Conservation (phyloP, 2,113 vertebrate species). For the Tragulus kanchil region DNA sequence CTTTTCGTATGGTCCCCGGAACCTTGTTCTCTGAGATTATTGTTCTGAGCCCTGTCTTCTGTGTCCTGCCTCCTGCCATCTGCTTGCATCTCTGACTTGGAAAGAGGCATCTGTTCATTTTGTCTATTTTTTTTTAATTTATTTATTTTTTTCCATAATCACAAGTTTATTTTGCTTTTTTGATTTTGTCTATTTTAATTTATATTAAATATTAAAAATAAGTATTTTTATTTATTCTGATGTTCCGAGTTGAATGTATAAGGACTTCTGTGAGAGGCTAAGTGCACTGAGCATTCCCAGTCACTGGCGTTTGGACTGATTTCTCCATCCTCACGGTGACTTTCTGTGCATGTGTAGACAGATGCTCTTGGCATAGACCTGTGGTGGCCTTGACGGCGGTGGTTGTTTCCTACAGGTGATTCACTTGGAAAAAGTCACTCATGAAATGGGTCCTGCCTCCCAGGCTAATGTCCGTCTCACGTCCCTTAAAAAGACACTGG, state of each 20-base stretch:
- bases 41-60: not conserved
- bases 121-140: no score
- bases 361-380: not conserved
- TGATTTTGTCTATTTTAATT: not conserved
- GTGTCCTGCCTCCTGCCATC: not conserved
- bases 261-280: not conserved
- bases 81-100: not conserved
- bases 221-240: not conserved
- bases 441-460: constrained; percentile 86
- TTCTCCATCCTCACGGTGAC: not conserved
- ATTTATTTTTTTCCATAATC: no score
- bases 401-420: constrained; percentile 88
- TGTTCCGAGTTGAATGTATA: not conserved
- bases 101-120: not conserved
- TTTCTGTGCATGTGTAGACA: not conserved
- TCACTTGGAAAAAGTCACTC: constrained; percentile 89
- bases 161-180: no score
- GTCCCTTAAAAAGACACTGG: constrained; percentile 91
- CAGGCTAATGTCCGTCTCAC: constrained; percentile 90
- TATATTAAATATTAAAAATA: not conserved
- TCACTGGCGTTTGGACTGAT: not conserved
- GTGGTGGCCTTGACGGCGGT: not conserved
- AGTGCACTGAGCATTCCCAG: no score
- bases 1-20: not conserved
- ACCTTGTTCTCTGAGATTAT: not conserved